Base-by-base conservation (phyloP, 1,140 invertebrate species). In the Drosophila grimshawi region DNA sequence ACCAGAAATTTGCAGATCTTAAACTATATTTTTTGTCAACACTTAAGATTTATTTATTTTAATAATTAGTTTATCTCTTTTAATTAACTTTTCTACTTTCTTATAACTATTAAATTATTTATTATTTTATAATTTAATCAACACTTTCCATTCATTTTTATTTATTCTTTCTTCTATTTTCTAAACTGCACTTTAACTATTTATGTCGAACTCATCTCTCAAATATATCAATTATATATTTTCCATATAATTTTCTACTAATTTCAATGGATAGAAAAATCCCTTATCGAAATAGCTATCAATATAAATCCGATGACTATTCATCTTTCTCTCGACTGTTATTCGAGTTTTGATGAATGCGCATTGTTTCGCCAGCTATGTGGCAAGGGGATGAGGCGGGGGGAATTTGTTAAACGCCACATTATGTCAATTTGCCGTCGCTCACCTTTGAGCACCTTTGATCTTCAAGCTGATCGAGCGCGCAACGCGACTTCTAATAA, bases 391-490 rank as follows among this genome's bases (percentile, higher is more conserved):
- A 2, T 2, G 2, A 19, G 62, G 35, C 11, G 6, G 63, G 37
- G 55, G 74, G 67, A 79, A 90, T 81, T 89, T 90, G 86, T 90
- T 90, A 90, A 90, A 90, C 86, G 86, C 86, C 86, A 90, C 86
- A 90, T 90, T 90, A 90, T 90, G 86, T 90, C 86, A 90, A 90
- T 82, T 90, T 86, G 86, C 72, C 68, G 68, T 66, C 55, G 59
- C 64, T 69, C 61, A 56, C 43, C 69, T 56, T 77, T 78, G 71
- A 61, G 11, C 56, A 66, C 51, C 52, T 72, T 66, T 76, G 67
- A 75, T 82, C 80, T 52, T 39, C 10, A 41, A 41, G 57, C 48
- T 27, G 76, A 79, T 71, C 69, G 45, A 52, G 59, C 67, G 66
- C 78, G 39, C 39, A 43, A 67, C 39, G 53, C 70, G 61, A 68